A percentile compares a stretch with the other conserved stretches of the same genome.
Conservation (phyloP, 2,888 invertebrate species). For the Hyppa rectilinea region DNA sequence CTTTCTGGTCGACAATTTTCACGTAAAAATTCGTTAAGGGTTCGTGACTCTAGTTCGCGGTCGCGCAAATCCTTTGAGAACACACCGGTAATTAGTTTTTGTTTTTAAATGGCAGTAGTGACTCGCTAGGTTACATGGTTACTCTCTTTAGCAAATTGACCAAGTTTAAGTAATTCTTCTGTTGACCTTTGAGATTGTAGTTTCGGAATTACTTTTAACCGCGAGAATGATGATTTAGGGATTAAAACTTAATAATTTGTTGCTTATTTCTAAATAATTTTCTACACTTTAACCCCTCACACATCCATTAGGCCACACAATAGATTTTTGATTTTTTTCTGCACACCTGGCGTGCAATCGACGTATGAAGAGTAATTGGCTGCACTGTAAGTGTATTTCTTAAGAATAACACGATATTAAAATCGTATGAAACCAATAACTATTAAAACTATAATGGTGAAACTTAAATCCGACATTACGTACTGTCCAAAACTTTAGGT, state of each 20-base stretch:
- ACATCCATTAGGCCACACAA: too few species aligned
- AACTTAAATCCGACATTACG: not conserved
- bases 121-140: constrained; percentile 37
- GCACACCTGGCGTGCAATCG: too few species aligned
- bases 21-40: constrained; percentile 21
- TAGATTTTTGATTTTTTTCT: too few species aligned
- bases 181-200: constrained; percentile 10
- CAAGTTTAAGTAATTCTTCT: constrained; percentile 37
- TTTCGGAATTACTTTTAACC: not conserved
- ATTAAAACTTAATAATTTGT: constrained; percentile 13
- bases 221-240: not conserved
- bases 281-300: not conserved
- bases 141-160: constrained; percentile 19
- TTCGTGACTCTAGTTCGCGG: constrained; percentile 19
- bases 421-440: not conserved
- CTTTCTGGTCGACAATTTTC: constrained; percentile 10
- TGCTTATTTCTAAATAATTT: not conserved
- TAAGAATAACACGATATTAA: not conserved
- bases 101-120: constrained; percentile 46
- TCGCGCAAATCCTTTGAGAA: constrained; percentile 45
- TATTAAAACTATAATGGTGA: not conserved
- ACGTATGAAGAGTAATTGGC: too few species aligned
- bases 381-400: not conserved
- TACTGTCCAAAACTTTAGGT: not conserved
- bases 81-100: constrained; percentile 56